Base-by-base conservation (phyloP, 2,113 vertebrate species). In the Anseranas semipalmata region DNA sequence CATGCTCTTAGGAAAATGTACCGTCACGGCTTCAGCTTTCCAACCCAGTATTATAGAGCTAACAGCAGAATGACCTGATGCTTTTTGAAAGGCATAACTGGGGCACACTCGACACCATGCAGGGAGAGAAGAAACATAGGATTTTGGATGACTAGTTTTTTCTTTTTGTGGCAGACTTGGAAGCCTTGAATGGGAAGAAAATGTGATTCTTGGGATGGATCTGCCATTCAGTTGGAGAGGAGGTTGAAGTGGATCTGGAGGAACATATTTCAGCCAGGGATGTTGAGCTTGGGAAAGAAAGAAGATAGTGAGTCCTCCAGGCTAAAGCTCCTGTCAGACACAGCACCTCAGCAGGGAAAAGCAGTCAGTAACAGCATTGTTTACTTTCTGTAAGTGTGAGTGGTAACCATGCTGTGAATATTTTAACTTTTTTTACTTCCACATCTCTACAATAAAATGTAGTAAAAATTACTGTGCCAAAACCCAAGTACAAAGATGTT, bases 81-180 rank as follows among this genome's bases (percentile, higher is more conserved):
- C 89, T 75, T 90, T 92, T 75, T 85, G 68, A 90, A 92, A 79
- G 21, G 84, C 48, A 7, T 90, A 94, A 79, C 80, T 84, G 58
- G 85, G 53, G 18, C 84, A 89, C 28, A 37, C 65, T 86, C 3
- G 21, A 55, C 27, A 89, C 58, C 83, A 66, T 50, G 58, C 79
- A 90, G 78, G 55, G 83, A 93, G 45, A 43, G 72, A 66, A 63
- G 53, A 39, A 94, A 77, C 53, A 14, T 50, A 33, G 67, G 4
- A 14, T 41, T 80, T 45, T 72, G 0, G 7, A 87, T 76, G 9
- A 94, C 65, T 94, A 84, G 27, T 13, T 84, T 86, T 85, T 96
- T 79, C 30, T 60, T 94, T 85, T 94, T 62, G 68, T 65, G 48
- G 56, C 39, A 85, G 35, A 60, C 52, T 85, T 41, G 72, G 56